Evolutionary conservation across 2,888 invertebrate species (phyloP), one percentile per base, ranked within the genome.

Genomic region (Hyles lineata): DNA sequence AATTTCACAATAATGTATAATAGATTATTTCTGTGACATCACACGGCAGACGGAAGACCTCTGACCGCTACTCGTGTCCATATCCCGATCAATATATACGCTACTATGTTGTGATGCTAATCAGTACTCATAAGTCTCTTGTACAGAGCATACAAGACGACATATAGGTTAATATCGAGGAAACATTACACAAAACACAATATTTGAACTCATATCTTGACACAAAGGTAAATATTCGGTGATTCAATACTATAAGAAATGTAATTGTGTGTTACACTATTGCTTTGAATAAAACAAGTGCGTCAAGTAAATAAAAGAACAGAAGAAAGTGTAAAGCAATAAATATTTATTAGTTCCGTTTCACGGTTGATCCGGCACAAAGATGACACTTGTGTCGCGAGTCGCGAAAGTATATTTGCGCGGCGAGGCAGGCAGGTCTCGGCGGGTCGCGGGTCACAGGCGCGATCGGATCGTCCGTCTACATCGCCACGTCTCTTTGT

Each of bases 301-400:
- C 43, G 50, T 50, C 6, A 15, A 8, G 23, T 43, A 67, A 67
- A 67, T 67, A 67, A 73, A 61, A 62, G 50, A 70, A 32, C 55
- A 70, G 60, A 35, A 50, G 11, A 35, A 72, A 43, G 59, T 69
- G 70, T 67, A 72, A 74, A 75, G 69, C 70, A 74, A 75, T 80
- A 79, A 83, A 82, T 82, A 83, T 83, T 81, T 80, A 81, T 78
- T 74, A 77, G 73, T 71, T 73, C 74, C 76, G 75, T 85, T 86
- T 84, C 78, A 78, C 79, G 79, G 79, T 76, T 82, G 80, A 82
- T 82, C 77, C 76, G 77, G 70, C 76, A 74, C 73, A 74, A 77
- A 80, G 80, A 80, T 81, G 82, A 81, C 80, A 80, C 79, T 78
- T 74, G 74, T 74, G 72, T 74, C 75, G 74, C 72, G 52, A 73